Percentiles rank a stretch among this genome's conserved stretches.
phyloP scores from a whole-genome alignment of 2,888 invertebrate genomes.

The Hypsopygia costalis region DNA sequence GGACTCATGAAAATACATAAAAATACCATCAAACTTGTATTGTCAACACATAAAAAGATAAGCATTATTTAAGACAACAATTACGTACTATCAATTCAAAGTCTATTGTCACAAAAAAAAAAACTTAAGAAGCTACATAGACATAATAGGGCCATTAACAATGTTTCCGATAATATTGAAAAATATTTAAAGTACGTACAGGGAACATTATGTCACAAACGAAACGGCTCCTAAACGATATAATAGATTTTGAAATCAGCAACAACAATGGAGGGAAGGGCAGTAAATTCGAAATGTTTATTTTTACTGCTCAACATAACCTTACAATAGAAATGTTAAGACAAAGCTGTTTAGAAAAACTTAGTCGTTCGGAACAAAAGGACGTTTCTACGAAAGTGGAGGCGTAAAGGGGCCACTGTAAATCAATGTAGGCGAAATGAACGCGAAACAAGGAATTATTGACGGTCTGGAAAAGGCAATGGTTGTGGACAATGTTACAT shows the following conservation, averaged over 20 bases:
- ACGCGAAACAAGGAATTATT: constrained; percentile 32
- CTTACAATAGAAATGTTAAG: constrained; percentile 60
- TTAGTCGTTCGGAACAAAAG: constrained; percentile 59
- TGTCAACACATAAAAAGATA: too few species aligned
- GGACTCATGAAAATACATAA: too few species aligned
- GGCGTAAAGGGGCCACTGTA: constrained; percentile 43
- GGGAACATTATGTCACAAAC: constrained; percentile 1
- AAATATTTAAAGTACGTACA: constrained; percentile 6
- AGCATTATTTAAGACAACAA: too few species aligned
- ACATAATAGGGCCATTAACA: too few species aligned
- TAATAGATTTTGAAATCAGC: constrained; percentile 34
- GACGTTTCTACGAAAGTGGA: constrained; percentile 57
- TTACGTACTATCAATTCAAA: too few species aligned
- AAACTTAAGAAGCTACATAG: too few species aligned
- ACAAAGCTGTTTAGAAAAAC: constrained; percentile 67
- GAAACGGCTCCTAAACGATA: constrained; percentile 21
- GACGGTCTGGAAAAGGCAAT: constrained; percentile 21
- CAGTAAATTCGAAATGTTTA: constrained; percentile 63
- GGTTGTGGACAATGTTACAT: too few species aligned
- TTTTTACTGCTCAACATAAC: constrained; percentile 51
- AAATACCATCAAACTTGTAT: too few species aligned
- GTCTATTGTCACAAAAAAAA: too few species aligned
- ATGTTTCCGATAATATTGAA: constrained; percentile 1
- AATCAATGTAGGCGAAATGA: constrained; percentile 58
- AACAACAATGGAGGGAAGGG: constrained; percentile 46